Conservation (phyloP, 2,888 invertebrate species). For the Leptogaster cylindrica region DNA sequence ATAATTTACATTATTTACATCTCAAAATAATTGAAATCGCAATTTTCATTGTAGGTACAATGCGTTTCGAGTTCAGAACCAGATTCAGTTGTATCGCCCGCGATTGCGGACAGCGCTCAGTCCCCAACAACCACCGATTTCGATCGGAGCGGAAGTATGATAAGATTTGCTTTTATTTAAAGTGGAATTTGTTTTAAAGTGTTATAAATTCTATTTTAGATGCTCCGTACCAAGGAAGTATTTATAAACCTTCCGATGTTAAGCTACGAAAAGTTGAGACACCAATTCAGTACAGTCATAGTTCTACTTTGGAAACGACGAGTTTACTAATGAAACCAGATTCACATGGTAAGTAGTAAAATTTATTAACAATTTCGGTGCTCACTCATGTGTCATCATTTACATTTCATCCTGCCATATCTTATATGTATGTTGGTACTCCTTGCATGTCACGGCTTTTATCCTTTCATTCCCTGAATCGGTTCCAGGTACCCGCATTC, state of each 20-base stretch:
- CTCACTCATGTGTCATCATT: background rate
- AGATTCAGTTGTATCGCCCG: constrained; percentile 68
- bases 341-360: constrained; percentile 55
- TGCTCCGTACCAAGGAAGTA: constrained; percentile 56
- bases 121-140: constrained; percentile 61
- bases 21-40: background rate
- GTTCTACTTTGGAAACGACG: constrained; percentile 51
- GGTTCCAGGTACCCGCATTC: constrained; percentile 5
- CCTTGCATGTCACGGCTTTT: constrained; percentile 24
- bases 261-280: constrained; percentile 59
- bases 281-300: constrained; percentile 51
- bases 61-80: constrained; percentile 87
- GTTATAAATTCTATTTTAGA: constrained; percentile 46
- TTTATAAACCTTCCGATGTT: constrained; percentile 59
- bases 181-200: no score
- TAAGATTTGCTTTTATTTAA: background rate
- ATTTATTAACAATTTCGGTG: background rate
- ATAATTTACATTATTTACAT: constrained; percentile 38
- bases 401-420: constrained; percentile 24
- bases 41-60: constrained; percentile 77
- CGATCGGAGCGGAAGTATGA: constrained; percentile 56
- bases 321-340: constrained; percentile 53
- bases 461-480: constrained; percentile 23
- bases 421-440: constrained; percentile 3
- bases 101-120: constrained; percentile 58